A percentile compares a stretch with the other conserved stretches of the same genome.
phyloP scores from a whole-genome alignment of 1,140 invertebrate species.

The Chelonus insularis region DNA sequence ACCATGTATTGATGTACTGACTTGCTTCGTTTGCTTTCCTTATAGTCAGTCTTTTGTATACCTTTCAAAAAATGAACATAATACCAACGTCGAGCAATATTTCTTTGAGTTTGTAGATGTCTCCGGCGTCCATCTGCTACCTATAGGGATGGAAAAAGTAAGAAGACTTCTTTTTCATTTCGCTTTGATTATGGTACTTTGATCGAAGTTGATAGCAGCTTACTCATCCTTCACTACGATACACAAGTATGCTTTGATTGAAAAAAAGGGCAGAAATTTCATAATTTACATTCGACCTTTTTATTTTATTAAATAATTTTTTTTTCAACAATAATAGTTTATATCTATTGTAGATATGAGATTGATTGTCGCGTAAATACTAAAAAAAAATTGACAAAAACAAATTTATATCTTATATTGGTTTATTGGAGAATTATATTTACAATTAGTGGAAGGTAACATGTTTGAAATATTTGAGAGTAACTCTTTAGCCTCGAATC shows the following conservation, averaged over 20 bases:
- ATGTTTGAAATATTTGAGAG: not conserved
- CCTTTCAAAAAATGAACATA: constrained; percentile 1
- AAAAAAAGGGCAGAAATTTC: not conserved
- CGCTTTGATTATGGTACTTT: constrained; percentile 10
- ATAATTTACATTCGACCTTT: too few relatives aligned
- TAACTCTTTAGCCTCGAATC: not conserved
- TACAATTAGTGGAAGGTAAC: not conserved
- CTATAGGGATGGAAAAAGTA: not conserved
- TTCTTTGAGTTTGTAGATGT: not conserved
- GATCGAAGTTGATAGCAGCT: not conserved
- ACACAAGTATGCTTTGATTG: constrained; percentile 1
- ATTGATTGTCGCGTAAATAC: too few relatives aligned
- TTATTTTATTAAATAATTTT: too few relatives aligned
- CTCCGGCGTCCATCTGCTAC: not conserved
- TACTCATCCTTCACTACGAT: not conserved
- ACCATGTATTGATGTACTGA: not conserved
- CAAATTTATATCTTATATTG: too few relatives aligned
- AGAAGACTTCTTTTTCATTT: not conserved
- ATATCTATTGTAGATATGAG: too few relatives aligned
- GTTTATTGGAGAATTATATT: not conserved
- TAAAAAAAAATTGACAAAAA: too few relatives aligned
- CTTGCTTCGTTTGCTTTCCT: not conserved
- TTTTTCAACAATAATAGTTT: too few relatives aligned
- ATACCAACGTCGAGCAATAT: not conserved
- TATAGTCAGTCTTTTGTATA: constrained; percentile 3